A percentile compares a stretch with the other conserved stretches of the same genome.
Evolutionary conservation across 1,140 invertebrate species (phyloP).

Genomic region (Leptinotarsa defecta): DNA sequence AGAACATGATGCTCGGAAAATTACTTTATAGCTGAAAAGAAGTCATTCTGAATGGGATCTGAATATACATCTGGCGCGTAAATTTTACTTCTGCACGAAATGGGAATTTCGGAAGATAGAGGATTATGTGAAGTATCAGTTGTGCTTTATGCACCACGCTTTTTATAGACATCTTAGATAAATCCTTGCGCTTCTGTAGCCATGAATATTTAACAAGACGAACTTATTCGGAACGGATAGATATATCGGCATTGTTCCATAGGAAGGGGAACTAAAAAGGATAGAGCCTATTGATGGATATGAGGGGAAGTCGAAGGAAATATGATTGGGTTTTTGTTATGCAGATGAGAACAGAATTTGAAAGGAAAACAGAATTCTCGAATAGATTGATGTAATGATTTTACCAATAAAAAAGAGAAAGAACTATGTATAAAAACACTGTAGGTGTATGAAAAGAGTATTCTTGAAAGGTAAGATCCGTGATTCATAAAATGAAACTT

Average conservation of each 20-base stretch:
- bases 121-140: slow-evolving; percentile 20
- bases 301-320: neutral
- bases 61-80: slow-evolving; percentile 9
- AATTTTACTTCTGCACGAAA: slow-evolving; percentile 18
- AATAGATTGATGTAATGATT: too few relatives aligned
- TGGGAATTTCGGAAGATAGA: slow-evolving; percentile 12
- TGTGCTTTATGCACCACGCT: slow-evolving; percentile 14
- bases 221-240: slow-evolving; percentile 9
- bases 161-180: slow-evolving; percentile 19
- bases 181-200: slow-evolving; percentile 13
- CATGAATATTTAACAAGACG: slow-evolving; percentile 12
- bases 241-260: slow-evolving; percentile 15
- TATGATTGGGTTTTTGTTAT: neutral
- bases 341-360: slow-evolving; percentile 3
- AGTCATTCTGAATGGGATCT: slow-evolving; percentile 9
- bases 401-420: too few relatives aligned
- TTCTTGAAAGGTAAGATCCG: too few relatives aligned
- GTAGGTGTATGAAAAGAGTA: too few relatives aligned
- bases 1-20: neutral
- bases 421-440: too few relatives aligned
- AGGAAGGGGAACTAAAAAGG: neutral
- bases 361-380: too few relatives aligned
- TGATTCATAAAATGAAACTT: too few relatives aligned
- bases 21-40: slow-evolving; percentile 13
- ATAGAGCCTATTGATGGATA: neutral